These are phyloP conservation scores for Megaceryle alcyon DNA, from an alignment of 2,797 vertebrate species.

Conservation along the genomic window DNA sequence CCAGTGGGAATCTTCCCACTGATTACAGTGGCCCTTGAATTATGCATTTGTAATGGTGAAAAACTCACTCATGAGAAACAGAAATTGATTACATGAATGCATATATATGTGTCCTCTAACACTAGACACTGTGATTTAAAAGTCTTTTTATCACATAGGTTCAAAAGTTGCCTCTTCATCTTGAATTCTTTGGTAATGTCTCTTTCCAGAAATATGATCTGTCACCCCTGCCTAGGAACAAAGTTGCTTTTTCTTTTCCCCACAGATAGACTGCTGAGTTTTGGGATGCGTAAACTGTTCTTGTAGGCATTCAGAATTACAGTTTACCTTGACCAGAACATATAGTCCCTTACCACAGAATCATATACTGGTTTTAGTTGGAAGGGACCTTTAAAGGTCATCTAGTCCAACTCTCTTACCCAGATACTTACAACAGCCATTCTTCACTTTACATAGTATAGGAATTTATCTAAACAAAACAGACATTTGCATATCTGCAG, in stretches of 20 bases:
- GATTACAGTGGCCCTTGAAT: background rate
- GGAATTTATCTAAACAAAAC: background rate
- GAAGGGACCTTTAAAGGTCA: background rate
- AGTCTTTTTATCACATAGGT: background rate
- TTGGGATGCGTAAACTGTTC: background rate
- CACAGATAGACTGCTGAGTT: background rate
- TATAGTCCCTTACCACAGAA: background rate
- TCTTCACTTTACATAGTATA: background rate
- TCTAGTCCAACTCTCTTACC: background rate
- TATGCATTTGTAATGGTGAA: background rate
- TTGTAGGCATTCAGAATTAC: background rate
- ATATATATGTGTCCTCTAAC: background rate
- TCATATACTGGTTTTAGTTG: background rate
- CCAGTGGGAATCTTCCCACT: background rate
- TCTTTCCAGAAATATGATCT: background rate
- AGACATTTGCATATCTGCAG: background rate
- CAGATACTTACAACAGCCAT: background rate
- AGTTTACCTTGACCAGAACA: background rate
- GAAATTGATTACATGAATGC: background rate
- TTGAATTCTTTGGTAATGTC: background rate
- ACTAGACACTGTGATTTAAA: background rate
- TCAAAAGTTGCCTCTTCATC: background rate
- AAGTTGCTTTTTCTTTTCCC: background rate
- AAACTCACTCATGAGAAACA: background rate
- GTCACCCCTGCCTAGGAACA: background rate